phyloP scores from a whole-genome alignment of 2,888 invertebrate genomes.

The Melolontha melolontha region DNA sequence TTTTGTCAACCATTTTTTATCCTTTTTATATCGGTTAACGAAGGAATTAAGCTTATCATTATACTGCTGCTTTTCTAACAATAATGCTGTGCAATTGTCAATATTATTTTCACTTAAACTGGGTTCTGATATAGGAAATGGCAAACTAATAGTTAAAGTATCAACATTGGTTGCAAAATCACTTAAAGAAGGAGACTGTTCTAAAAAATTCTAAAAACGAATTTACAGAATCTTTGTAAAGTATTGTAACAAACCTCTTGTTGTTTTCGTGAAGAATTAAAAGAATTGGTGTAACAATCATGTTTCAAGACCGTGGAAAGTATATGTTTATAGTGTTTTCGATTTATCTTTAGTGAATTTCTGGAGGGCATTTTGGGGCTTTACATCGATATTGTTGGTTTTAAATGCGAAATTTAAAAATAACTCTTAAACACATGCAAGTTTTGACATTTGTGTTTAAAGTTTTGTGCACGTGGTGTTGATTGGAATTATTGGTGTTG shows the following conservation, averaged over 20 bases:
- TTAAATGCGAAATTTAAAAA: too few species aligned
- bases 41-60: slow-evolving; percentile 20
- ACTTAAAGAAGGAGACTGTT: slow-evolving; percentile 27
- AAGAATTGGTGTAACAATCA: slow-evolving; percentile 31
- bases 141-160: slow-evolving; percentile 32
- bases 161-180: slow-evolving; percentile 33
- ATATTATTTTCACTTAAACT: slow-evolving; percentile 5
- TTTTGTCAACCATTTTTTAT: slow-evolving; percentile 40
- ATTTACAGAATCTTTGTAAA: not conserved
- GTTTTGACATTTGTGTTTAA: too few species aligned
- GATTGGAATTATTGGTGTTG: too few species aligned
- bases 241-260: slow-evolving; percentile 1
- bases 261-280: slow-evolving; percentile 31
- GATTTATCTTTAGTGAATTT: slow-evolving; percentile 25
- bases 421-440: too few species aligned
- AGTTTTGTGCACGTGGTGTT: too few species aligned
- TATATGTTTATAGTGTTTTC: slow-evolving; percentile 15
- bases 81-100: slow-evolving; percentile 40
- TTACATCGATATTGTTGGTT: not conserved
- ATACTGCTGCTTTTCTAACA: slow-evolving; percentile 36
- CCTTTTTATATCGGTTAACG: slow-evolving; percentile 33
- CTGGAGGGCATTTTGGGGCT: slow-evolving; percentile 19
- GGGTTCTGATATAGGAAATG: slow-evolving; percentile 39
- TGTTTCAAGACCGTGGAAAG: slow-evolving; percentile 29
- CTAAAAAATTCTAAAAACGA: slow-evolving; percentile 25